Evolutionary conservation across 2,888 invertebrate species (phyloP), one percentile per base, ranked within the genome.

Genomic region (Melieria omissa): DNA sequence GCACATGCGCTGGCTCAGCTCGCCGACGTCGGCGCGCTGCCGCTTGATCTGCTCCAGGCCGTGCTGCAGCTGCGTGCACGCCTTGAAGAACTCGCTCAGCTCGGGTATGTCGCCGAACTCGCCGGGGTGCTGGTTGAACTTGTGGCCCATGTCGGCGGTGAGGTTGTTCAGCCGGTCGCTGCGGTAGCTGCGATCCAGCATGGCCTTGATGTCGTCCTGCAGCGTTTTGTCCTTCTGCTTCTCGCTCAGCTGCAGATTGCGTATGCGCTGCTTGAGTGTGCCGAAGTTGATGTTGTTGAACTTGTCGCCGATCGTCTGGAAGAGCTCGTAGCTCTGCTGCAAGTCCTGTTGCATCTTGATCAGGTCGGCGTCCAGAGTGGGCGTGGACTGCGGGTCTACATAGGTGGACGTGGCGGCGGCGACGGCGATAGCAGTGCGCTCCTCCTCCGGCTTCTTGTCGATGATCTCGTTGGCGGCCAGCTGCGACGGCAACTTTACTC

Each of bases 21-120:
- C 78, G 66, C 75, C 77, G 71, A 81, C 80, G 29, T 82, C 79
- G 52, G 73, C 65, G 9, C 83, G 81, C 45, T 86, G 82, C 41
- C 79, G 75, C 64, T 80, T 80, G 0, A 86, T 70, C 12, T 78
- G 73, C 10, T 82, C 80, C 67, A 86, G 63, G 4, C 83, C 85
- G 41, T 79, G 82, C 65, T 86, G 81, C 63, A 86, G 73, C 68
- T 85, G 84, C 0, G 81, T 78, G 68, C 86, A 86, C 0, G 85
- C 80, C 62, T 80, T 79, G 61, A 85, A 85, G 70, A 86, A 86
- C 0, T 76, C 77, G 70, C 84, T 85, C 60, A 86, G 55, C 68
- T 86, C 86, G 0, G 86, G 85, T 58, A 86, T 86, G 45, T 85
- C 82, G 0, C 82, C 84, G 67, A 86, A 85, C 61, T 86, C 86